These are phyloP conservation scores for Punctoribates punctum DNA, from an alignment of 2,888 invertebrate genomes.

Conservation along the genomic window DNA sequence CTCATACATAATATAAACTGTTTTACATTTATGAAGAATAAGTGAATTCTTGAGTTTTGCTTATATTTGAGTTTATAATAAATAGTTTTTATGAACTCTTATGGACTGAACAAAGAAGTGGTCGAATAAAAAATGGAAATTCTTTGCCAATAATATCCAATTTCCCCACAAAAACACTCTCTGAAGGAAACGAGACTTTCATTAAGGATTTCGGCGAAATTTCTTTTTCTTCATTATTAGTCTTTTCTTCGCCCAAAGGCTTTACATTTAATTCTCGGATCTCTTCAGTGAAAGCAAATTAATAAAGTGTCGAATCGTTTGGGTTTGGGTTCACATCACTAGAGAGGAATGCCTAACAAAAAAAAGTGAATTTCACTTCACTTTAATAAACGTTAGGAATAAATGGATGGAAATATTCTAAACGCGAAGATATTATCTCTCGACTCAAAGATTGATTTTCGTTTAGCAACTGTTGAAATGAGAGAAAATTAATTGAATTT, in stretches of 20 bases:
- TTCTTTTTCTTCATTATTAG: not conserved
- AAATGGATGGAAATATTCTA: not conserved
- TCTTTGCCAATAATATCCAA: not conserved
- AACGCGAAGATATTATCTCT: not conserved
- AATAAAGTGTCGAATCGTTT: constrained; percentile 17
- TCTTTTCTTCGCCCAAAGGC: constrained; percentile 6
- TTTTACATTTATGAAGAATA: not conserved
- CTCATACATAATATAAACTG: not conserved
- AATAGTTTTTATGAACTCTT: not conserved
- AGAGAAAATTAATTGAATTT: constrained; percentile 14
- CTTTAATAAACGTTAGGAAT: not conserved
- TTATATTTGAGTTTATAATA: constrained; percentile 3
- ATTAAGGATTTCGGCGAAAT: not conserved
- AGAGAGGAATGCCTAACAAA: not conserved
- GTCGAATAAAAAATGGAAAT: constrained; percentile 25
- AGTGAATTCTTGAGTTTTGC: not conserved
- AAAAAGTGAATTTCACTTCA: not conserved
- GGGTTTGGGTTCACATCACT: not conserved
- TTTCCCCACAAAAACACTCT: not conserved
- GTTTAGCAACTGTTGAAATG: constrained; percentile 6
- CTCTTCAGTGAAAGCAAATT: constrained; percentile 6
- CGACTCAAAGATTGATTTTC: constrained; percentile 9
- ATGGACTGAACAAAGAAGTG: not conserved
- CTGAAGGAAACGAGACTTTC: not conserved
- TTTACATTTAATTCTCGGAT: constrained; percentile 9